These are phyloP conservation scores for Malurus alboscapulatus DNA, from an alignment of 2,113 vertebrate species.

Conservation along the genomic window DNA sequence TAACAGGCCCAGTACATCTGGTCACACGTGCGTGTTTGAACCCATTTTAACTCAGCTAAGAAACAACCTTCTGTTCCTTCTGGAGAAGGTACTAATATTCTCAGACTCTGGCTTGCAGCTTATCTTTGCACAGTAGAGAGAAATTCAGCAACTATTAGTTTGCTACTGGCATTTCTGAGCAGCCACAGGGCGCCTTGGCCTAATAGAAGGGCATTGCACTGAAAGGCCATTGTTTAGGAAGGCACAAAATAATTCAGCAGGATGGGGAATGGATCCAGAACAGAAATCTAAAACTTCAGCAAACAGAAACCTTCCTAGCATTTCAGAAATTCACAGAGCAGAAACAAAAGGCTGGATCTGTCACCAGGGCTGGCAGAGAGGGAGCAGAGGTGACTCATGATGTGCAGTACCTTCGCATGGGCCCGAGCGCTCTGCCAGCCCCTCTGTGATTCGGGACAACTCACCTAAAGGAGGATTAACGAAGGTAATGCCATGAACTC, in stretches of 20 bases:
- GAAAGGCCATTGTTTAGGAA: not conserved
- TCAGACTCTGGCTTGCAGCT: not conserved
- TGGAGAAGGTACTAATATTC: conserved; percentile 28
- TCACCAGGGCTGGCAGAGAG: not conserved
- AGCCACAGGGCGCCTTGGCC: not conserved
- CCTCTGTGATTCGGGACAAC: not conserved
- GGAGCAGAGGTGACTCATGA: not conserved
- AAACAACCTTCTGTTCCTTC: conserved; percentile 17
- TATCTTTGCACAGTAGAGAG: not conserved
- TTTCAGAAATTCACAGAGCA: not conserved
- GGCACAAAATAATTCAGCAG: not conserved
- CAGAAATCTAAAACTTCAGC: not conserved
- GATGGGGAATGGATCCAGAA: not conserved
- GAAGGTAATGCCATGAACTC: not conserved
- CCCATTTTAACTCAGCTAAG: not conserved
- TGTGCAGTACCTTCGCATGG: accelerated
- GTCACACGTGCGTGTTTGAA: conserved; percentile 1
- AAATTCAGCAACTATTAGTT: not conserved
- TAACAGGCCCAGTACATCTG: not conserved
- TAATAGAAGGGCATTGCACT: not conserved
- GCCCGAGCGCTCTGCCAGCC: not conserved
- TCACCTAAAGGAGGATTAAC: not conserved
- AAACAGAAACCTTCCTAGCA: not conserved
- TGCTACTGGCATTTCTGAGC: not conserved
- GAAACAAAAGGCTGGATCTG: not conserved